These are phyloP conservation scores for Falco columbarius DNA, from an alignment of 2,797 vertebrate species.

Conservation along the genomic window DNA sequence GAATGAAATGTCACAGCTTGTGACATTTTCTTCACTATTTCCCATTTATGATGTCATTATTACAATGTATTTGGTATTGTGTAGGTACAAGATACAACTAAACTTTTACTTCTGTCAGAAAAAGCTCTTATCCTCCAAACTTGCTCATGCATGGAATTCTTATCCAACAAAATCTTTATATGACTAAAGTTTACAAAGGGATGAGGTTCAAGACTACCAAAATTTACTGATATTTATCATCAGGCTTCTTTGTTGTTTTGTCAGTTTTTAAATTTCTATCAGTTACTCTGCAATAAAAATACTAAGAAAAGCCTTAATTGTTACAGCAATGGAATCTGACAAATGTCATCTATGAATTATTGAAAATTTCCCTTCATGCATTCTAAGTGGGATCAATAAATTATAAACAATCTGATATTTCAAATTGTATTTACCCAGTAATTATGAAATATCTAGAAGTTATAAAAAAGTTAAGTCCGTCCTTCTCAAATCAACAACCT, in stretches of 20 bases:
- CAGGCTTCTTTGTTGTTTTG: neutral
- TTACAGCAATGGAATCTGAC: neutral
- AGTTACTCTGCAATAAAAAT: neutral
- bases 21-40: neutral
- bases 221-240: neutral
- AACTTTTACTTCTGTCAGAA: neutral
- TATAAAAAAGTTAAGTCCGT: neutral
- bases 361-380: neutral
- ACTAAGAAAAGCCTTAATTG: neutral
- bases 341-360: neutral
- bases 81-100: neutral
- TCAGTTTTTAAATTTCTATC: neutral
- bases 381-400: neutral
- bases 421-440: neutral
- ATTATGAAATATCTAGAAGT: neutral
- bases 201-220: neutral
- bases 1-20: neutral
- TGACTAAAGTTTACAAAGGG: neutral
- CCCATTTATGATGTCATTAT: neutral
- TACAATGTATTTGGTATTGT: neutral
- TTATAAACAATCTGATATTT: neutral
- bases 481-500: neutral
- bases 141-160: neutral
- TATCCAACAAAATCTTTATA: neutral
- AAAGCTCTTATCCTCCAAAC: neutral